phyloP scores from a whole-genome alignment of 2,113 vertebrate genomes.

The Xenopus borealis region DNA sequence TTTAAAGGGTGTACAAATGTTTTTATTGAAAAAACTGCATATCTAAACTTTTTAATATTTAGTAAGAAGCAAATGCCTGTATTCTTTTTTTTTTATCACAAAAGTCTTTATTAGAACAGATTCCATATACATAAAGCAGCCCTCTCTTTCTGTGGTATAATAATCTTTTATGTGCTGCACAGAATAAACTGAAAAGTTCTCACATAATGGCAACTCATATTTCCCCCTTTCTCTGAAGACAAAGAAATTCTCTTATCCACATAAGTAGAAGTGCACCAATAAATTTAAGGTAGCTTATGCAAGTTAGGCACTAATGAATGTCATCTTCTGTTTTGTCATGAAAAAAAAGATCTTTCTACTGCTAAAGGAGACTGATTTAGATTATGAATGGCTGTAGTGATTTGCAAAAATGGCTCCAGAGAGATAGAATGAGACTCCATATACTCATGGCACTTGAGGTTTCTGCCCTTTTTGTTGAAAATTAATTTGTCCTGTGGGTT shows the following conservation, averaged over 20 bases:
- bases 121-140: not conserved
- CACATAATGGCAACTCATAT: conserved; percentile 73
- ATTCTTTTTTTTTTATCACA: not conserved
- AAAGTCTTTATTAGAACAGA: not conserved
- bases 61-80: not conserved
- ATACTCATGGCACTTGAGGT: conserved; percentile 81
- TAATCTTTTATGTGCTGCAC: conserved; percentile 46
- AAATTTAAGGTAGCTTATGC: conserved; percentile 83
- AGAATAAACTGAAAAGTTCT: conserved; percentile 79
- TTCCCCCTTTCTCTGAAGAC: conserved; percentile 61
- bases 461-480: conserved; percentile 85
- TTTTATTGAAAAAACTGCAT: not conserved
- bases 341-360: conserved; percentile 82
- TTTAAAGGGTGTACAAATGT: too few relatives aligned
- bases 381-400: conserved; percentile 84
- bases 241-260: conserved; percentile 72
- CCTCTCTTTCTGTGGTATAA: conserved; percentile 1
- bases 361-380: conserved; percentile 81
- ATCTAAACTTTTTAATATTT: not conserved
- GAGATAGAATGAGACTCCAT: conserved; percentile 78
- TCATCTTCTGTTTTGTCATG: conserved; percentile 84
- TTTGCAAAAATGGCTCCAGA: conserved; percentile 87
- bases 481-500: conserved; percentile 87
- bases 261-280: conserved; percentile 77
- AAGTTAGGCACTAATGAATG: conserved; percentile 85